Evolutionary conservation across 2,797 vertebrate species (phyloP).

Genomic region (Crenuchus spilurus): DNA sequence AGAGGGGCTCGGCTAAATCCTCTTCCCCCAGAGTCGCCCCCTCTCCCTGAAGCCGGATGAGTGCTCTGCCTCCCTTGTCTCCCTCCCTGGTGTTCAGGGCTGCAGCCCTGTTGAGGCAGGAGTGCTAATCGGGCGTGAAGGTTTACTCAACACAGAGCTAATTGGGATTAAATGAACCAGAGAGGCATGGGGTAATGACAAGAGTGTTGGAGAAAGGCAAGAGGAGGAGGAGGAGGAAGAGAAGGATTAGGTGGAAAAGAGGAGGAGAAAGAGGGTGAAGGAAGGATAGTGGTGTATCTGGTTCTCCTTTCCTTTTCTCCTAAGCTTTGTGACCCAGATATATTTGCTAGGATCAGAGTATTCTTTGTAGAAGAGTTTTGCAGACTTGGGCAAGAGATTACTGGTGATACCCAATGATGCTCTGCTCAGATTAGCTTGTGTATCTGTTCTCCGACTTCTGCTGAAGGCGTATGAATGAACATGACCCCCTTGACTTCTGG

Average conservation of each 20-base stretch:
- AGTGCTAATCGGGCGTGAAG: constrained; percentile 51
- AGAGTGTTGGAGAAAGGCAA: constrained; percentile 22
- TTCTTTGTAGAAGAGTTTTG: neutral
- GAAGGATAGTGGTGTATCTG: neutral
- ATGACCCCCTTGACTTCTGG: neutral
- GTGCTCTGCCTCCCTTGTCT: constrained; percentile 10
- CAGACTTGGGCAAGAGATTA: neutral
- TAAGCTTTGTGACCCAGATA: neutral
- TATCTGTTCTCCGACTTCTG: neutral
- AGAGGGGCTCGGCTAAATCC: constrained; percentile 10
- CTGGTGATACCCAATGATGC: neutral
- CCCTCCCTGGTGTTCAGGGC: constrained; percentile 22
- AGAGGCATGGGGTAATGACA: constrained; percentile 46
- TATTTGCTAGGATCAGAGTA: neutral
- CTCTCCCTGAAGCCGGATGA: constrained; percentile 39
- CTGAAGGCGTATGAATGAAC: neutral
- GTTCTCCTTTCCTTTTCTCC: neutral
- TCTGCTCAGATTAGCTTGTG: too few relatives aligned
- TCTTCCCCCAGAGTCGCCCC: constrained; percentile 7
- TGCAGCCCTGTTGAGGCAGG: constrained; percentile 23
- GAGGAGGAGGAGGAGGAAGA: constrained; percentile 1
- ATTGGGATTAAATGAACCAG: constrained; percentile 61
- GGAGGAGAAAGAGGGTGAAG: neutral
- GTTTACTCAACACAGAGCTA: constrained; percentile 53
- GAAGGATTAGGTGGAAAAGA: neutral